Base-by-base conservation (phyloP, 2,888 invertebrate species). In the Mesoligia furuncula region DNA sequence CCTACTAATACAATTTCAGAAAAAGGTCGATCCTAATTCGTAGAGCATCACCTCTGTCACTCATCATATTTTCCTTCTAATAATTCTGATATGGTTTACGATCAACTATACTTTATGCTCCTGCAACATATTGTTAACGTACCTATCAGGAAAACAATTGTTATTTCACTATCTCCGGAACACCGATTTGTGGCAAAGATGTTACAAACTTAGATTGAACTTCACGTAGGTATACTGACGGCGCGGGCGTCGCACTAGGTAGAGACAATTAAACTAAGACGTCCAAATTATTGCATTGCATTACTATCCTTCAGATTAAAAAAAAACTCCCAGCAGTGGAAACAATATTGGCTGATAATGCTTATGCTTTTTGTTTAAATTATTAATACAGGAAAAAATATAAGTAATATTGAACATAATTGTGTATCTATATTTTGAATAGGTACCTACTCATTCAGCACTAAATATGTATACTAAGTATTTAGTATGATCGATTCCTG, bases 151-250 rank as follows among this genome's bases (percentile, higher is more conserved):
- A 65, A 83, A 78, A 67, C 61, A 73, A 83, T 79, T 78, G 24
- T 62, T 69, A 75, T 65, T 64, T 27, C 42, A 59, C 39, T 66
- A 72, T 71, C 27, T 67, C 42, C 15, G n/a, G 51, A 57, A 62
- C 27, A 74, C 42, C 51, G 72, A 74, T 72, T 82, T 75, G 80
- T 72, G 68, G 71, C 57, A 42, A 61, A 48, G 48, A 75, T 64
- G 36, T 48, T 67, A 67, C 83, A 75, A 86, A 86, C 86, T 79
- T 83, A 75, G 71, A 84, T 75, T 86, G 61, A 73, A 64, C 70
- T 75, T 73, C 70, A 64, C 78, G 62, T 74, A n/a, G n/a, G n/a
- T n/a, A 36, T 27, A 51, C 72, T n/a, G 62, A 24, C 57, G 54
- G 3, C 31, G 17, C 54, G 27, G 17, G 24, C 48, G n/a, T 24